Percentiles rank a stretch among this genome's conserved stretches.
Conservation (phyloP, 2,797 vertebrate genomes). For the Hyperoplus immaculatus region DNA sequence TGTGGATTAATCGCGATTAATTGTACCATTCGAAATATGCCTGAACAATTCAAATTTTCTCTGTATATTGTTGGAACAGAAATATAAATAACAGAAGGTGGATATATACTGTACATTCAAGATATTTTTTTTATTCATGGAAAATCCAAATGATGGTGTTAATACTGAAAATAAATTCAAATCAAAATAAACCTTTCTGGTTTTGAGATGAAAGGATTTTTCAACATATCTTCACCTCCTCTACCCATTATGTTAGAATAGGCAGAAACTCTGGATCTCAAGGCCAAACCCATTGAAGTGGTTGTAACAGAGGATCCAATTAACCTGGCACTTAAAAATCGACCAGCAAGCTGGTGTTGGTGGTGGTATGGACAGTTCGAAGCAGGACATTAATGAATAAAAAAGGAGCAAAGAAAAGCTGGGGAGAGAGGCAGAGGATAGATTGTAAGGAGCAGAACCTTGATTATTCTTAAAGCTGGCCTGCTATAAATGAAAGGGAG, state of each 20-base stretch:
- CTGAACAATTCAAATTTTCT: too few species aligned
- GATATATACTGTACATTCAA: too few species aligned
- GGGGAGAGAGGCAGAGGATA: slow-evolving; percentile 14
- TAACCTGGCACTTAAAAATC: slow-evolving; percentile 39
- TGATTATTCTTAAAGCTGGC: slow-evolving; percentile 36
- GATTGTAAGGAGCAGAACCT: slow-evolving; percentile 11
- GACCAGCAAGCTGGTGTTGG: slow-evolving; percentile 19
- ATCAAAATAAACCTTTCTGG: not conserved
- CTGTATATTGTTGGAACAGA: too few species aligned
- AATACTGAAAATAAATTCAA: too few species aligned
- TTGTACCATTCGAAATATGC: too few species aligned
- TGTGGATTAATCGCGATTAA: too few species aligned
- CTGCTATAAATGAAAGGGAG: slow-evolving; percentile 40
- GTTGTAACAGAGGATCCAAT: slow-evolving; percentile 57
- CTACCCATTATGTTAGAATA: slow-evolving; percentile 1
- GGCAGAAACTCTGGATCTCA: slow-evolving; percentile 34
- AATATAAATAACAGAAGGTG: too few species aligned
- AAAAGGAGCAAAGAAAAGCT: slow-evolving; percentile 34
- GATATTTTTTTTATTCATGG: too few species aligned
- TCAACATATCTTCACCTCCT: not conserved
- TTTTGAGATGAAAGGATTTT: not conserved
- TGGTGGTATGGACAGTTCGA: slow-evolving; percentile 26
- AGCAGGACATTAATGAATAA: slow-evolving; percentile 37
- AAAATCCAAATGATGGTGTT: too few species aligned
- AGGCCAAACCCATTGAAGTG: slow-evolving; percentile 58